Percentiles rank a stretch among this genome's conserved stretches.
Conservation (phyloP, 1,140 invertebrate genomes). For the Drosophila ananassae region DNA sequence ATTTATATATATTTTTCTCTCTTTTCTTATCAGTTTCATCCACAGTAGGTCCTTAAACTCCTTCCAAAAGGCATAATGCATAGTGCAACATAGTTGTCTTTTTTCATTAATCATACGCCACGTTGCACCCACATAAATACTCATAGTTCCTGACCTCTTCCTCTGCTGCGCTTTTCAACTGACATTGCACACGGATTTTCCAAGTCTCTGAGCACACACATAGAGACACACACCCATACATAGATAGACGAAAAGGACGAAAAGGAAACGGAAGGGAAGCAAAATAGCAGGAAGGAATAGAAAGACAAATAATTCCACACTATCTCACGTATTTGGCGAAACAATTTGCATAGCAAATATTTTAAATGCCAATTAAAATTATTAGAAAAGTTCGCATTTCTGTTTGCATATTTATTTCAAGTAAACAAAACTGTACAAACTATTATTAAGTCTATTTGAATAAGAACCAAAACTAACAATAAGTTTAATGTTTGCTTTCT, state of each 20-base stretch:
- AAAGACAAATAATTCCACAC: constrained; percentile 27
- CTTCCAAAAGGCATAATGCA: constrained; percentile 5
- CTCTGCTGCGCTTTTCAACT: constrained; percentile 31
- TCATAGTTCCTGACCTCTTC: constrained; percentile 1
- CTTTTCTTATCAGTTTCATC: constrained; percentile 17
- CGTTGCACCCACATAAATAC: constrained; percentile 68
- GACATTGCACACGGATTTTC: constrained; percentile 77
- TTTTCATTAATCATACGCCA: constrained; percentile 79
- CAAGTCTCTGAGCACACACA: constrained; percentile 69
- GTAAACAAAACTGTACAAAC: constrained; percentile 9
- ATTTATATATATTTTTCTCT: background rate
- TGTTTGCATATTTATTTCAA: constrained; percentile 15
- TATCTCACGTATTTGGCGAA: constrained; percentile 5
- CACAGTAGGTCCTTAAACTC: constrained; percentile 20
- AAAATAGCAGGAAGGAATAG: constrained; percentile 10
- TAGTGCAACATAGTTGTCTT: constrained; percentile 27
- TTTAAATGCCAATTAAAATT: constrained; percentile 60
- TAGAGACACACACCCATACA: constrained; percentile 37
- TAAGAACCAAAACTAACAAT: background rate
- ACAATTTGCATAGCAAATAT: constrained; percentile 44
- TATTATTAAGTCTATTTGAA: too few species aligned
- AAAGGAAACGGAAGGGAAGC: background rate
- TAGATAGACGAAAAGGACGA: background rate
- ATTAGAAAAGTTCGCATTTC: constrained; percentile 36
- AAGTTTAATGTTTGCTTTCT: constrained; percentile 2